Base-by-base conservation (phyloP, 2,888 invertebrate genomes). In the Drosophila tripunctata region DNA sequence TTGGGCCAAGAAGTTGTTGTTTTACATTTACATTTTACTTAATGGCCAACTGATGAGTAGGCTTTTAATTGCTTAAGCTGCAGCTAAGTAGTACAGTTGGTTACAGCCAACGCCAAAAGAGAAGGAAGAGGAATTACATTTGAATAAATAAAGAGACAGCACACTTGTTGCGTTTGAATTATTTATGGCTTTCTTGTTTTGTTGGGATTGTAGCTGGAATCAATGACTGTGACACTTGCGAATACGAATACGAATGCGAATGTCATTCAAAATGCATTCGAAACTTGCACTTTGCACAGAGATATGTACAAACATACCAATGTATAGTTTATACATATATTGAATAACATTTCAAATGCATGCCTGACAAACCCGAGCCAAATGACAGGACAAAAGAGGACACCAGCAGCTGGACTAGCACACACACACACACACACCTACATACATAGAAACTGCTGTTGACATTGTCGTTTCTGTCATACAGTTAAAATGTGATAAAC, bases 401-500 rank as follows among this genome's bases (percentile, higher is more conserved):
- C 43, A 38, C 43, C 67, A 54, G 40, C 75, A 55, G 54, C 54
- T 75, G 70, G 64, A 64, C 75, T 31, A 57, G 58, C 38, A 51
- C 27, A 40, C 38, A 44, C 36, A 50, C 17, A 38, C 45, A 36
- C 19, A 27, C 24, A 41, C 12, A 30, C 10, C 12, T n/a, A 3
- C 30, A 3, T 5, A 38, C 41, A 45, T 33, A 36, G 21, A 8
- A 22, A 51, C 41, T 36, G 60, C 47, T 72, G 67, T 83, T 86
- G 80, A 68, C 67, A 58, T 66, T 74, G 76, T 58, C 74, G 63
- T 58, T 80, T 61, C 75, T 81, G 81, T 87, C 81, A 81, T 72
- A 75, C 84, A 77, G 81, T 81, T 81, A 87, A 81, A 81, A 81
- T 81, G 81, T 81, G 87, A 81, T 81, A 81, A 87, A 81, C 87